A percentile compares a stretch with the other conserved stretches of the same genome.
Conservation (phyloP, 2,113 vertebrate genomes). For the Spheniscus mendiculus region DNA sequence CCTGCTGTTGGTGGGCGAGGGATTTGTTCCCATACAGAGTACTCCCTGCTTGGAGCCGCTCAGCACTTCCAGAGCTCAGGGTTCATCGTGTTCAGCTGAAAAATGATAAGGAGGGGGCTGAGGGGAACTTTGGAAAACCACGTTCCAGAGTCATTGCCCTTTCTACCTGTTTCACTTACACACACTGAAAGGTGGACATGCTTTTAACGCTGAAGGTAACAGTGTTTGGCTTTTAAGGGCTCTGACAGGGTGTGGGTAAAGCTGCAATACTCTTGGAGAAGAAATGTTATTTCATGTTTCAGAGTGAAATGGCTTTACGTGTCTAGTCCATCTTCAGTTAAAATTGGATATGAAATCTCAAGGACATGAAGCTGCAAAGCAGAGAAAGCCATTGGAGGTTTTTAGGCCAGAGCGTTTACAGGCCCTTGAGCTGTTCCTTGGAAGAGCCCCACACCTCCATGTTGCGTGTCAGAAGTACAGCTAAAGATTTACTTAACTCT, state of each 20-base stretch:
- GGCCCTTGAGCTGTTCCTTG: neutral
- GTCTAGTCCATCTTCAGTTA: neutral
- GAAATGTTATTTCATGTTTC: neutral
- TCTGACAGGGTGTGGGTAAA: neutral
- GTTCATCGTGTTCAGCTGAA: neutral
- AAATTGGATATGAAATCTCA: neutral
- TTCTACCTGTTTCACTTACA: neutral
- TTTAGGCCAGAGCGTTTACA: neutral
- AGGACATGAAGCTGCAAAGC: neutral
- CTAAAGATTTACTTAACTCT: neutral
- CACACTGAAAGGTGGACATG: fast-evolving
- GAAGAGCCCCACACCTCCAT: neutral
- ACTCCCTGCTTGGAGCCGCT: neutral
- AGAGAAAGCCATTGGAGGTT: neutral
- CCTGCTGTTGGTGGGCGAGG: neutral
- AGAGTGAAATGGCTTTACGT: neutral
- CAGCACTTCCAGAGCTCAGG: neutral
- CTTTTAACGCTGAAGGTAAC: neutral
- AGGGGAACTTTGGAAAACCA: neutral
- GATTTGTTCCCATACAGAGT: neutral
- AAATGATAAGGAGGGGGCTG: neutral
- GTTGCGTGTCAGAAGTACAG: neutral
- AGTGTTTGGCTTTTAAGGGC: neutral
- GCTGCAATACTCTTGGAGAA: neutral
- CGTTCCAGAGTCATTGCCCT: neutral